Percentiles rank a stretch among this genome's conserved stretches.
Evolutionary conservation across 2,113 vertebrate species (phyloP).

Genomic region (Agelaius phoeniceus): DNA sequence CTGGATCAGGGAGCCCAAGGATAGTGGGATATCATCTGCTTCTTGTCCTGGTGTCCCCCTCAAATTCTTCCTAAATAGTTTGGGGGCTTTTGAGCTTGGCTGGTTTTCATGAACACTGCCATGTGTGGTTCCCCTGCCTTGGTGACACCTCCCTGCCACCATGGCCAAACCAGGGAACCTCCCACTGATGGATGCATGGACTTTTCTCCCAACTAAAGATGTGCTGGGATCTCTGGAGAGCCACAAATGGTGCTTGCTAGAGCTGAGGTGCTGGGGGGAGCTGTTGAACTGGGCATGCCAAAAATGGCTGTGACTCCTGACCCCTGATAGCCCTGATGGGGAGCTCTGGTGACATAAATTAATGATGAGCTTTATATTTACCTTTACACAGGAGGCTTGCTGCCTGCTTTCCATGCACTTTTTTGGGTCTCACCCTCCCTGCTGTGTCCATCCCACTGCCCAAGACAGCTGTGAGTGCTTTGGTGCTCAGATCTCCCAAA

Average conservation of each 20-base stretch:
- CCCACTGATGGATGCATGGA: no score
- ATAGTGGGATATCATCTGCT: accelerated
- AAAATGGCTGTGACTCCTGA: background rate
- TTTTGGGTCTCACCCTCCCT: background rate
- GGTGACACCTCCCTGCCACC: background rate
- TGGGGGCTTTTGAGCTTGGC: background rate
- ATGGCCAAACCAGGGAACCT: background rate
- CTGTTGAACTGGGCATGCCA: background rate
- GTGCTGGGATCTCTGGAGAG: background rate
- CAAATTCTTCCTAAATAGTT: background rate
- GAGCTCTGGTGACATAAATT: background rate
- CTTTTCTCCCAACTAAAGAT: background rate
- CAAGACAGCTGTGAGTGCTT: accelerated
- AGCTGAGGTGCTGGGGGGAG: background rate
- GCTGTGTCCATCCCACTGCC: accelerated
- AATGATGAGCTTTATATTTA: background rate
- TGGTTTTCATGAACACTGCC: accelerated
- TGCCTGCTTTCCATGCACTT: accelerated
- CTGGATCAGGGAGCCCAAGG: background rate
- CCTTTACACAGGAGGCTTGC: background rate
- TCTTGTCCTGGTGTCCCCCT: accelerated
- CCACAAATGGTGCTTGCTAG: accelerated
- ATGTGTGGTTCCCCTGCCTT: background rate
- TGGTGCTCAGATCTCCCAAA: background rate
- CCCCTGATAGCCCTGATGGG: background rate